A percentile compares a stretch with the other conserved stretches of the same genome.
Conservation (phyloP, 2,888 invertebrate genomes). For the Orthonychiurus folsomi region DNA sequence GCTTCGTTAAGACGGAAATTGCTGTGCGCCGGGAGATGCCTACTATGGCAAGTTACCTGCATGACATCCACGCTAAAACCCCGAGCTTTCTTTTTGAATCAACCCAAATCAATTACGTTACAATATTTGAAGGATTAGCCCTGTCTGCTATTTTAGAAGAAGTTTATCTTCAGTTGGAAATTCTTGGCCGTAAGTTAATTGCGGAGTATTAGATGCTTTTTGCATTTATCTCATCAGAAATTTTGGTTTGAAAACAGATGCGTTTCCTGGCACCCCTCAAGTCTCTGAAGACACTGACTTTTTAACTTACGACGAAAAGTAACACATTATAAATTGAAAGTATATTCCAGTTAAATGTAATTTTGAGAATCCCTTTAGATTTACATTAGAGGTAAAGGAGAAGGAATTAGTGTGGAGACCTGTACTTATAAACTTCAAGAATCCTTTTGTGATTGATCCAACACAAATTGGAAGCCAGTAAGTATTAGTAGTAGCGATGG, state of each 20-base stretch:
- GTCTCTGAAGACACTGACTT: slow-evolving; percentile 17
- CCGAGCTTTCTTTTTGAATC: no score
- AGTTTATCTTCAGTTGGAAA: slow-evolving; percentile 18
- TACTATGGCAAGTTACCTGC: no score
- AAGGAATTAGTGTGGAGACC: slow-evolving; percentile 22
- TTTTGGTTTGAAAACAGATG: no score
- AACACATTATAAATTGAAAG: not conserved
- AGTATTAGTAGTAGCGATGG: not conserved
- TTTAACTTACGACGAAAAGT: slow-evolving; percentile 23
- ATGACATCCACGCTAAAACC: no score
- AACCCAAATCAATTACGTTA: slow-evolving; percentile 16
- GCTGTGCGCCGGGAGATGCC: no score
- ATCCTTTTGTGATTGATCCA: slow-evolving; percentile 23
- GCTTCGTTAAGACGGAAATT: no score
- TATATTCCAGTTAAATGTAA: not conserved
- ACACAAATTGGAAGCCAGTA: slow-evolving; percentile 20
- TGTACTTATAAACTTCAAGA: slow-evolving; percentile 19
- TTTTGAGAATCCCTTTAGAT: slow-evolving; percentile 10
- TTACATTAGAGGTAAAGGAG: slow-evolving; percentile 19
- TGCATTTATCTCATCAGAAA: no score
- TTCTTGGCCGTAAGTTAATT: slow-evolving; percentile 11
- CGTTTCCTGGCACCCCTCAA: slow-evolving; percentile 15
- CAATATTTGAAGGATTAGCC: slow-evolving; percentile 18
- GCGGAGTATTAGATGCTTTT: not conserved
- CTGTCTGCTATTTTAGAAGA: slow-evolving; percentile 22